Base-by-base conservation (phyloP, 2,888 invertebrate species). In the Seira ritae region DNA sequence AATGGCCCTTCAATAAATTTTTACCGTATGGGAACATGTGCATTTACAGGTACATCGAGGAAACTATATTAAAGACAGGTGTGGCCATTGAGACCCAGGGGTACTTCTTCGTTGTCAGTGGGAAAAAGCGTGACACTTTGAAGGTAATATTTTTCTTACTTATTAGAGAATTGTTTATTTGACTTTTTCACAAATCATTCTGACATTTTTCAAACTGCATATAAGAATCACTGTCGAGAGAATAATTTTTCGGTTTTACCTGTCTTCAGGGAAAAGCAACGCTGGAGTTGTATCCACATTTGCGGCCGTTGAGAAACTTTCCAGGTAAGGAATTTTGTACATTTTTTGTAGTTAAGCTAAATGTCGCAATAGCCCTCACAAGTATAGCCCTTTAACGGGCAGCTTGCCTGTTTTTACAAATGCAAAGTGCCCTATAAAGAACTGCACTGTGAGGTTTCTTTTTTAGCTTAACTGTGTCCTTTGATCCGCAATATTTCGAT, bases 1-100 rank as follows among this genome's bases (percentile, higher is more conserved):
- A n/a, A n/a, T n/a, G n/a, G n/a, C n/a, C n/a, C n/a, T n/a, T n/a
- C n/a, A n/a, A n/a, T n/a, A n/a, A n/a, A n/a, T n/a, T n/a, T n/a
- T n/a, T n/a, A n/a, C n/a, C n/a, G n/a, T n/a, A n/a, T n/a, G n/a
- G n/a, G n/a, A n/a, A n/a, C n/a, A n/a, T n/a, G n/a, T n/a, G n/a
- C n/a, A n/a, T 84, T 68, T 89, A 46, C 88, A 92, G 92, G 92
- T 93, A 93, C 89, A 91, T 93, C 80, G 93, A 93, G 87, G 93
- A 93, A 88, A 92, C 92, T 89, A 92, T 93, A 3, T 92, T 92
- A 89, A 91, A 91, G 86, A 92, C 93, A 23, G 93, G 93, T 15
- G 93, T 93, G 72, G 93, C 93, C n/a, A 93, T 93, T 87, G 93
- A 93, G 89, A 93, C 93, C 0, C 93, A 93, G 88, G 93, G 93